Conservation (phyloP, 1,140 invertebrate genomes). For the Hylyphantes graminicola region DNA sequence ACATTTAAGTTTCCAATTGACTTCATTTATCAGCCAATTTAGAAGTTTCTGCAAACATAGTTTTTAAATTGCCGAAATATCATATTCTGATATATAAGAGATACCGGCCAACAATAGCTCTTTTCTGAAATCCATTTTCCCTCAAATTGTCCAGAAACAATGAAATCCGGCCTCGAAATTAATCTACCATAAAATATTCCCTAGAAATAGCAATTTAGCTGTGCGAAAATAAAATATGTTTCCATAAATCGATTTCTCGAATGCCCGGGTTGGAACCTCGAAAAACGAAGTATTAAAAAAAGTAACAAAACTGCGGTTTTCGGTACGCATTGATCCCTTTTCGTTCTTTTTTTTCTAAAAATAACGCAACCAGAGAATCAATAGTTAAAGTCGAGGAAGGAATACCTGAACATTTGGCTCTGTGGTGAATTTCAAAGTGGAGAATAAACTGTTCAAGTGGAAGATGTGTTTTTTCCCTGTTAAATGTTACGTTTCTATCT, state of each 20-base stretch:
- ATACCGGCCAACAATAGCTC: no score
- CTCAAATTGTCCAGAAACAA: neutral
- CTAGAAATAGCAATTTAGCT: constrained; percentile 8
- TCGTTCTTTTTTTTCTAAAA: constrained; percentile 27
- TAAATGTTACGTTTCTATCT: neutral
- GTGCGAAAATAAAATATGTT: constrained; percentile 27
- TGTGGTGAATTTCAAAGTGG: constrained; percentile 39
- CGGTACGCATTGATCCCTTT: constrained; percentile 13
- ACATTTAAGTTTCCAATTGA: no score
- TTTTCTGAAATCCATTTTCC: neutral
- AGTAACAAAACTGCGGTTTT: constrained; percentile 35
- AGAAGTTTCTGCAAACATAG: no score
- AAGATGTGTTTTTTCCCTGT: neutral
- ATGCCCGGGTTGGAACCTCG: neutral
- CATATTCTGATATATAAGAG: no score
- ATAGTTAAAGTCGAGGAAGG: constrained; percentile 44
- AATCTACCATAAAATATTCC: constrained; percentile 1
- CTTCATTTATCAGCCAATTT: no score
- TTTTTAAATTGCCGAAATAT: no score
- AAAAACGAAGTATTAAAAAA: neutral
- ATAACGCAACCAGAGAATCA: constrained; percentile 38
- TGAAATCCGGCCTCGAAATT: neutral
- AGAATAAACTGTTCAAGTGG: constrained; percentile 7
- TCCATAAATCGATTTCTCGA: constrained; percentile 17
- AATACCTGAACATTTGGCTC: constrained; percentile 39